These are phyloP conservation scores for Tylochromis polylepis DNA, from an alignment of 2,113 vertebrate species.

Conservation along the genomic window DNA sequence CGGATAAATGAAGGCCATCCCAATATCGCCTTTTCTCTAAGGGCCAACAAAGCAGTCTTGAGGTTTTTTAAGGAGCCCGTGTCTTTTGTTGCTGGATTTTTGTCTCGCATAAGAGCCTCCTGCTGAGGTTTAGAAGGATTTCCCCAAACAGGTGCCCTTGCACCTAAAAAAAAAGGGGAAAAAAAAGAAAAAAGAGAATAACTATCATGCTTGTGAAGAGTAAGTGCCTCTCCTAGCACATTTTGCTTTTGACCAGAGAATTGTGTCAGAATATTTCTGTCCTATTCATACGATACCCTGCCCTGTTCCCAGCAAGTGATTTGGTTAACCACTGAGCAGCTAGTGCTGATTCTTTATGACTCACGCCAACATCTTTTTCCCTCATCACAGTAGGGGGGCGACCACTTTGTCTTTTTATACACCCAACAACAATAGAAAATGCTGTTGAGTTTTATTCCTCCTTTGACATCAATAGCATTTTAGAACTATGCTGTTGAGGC, in stretches of 20 bases:
- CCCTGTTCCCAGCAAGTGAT: background rate
- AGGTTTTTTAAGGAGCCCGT: background rate
- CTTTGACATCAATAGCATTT: conserved; percentile 50
- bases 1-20: conserved; percentile 1
- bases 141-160: conserved; percentile 23
- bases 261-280: conserved; percentile 7
- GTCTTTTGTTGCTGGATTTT: background rate
- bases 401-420: conserved; percentile 33
- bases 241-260: background rate
- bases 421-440: conserved; percentile 33
- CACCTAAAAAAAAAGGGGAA: background rate
- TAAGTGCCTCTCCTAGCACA: background rate
- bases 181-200: background rate
- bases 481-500: conserved; percentile 13
- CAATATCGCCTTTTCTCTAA: background rate
- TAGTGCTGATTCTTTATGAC: conserved; percentile 36
- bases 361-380: background rate
- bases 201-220: background rate
- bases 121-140: conserved; percentile 1
- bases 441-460: conserved; percentile 29
- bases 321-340: conserved; percentile 27
- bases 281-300: background rate
- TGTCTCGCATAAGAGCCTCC: background rate
- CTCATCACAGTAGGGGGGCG: background rate
- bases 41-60: background rate